phyloP scores from a whole-genome alignment of 2,888 invertebrate species.

The Pandemis heparana region DNA sequence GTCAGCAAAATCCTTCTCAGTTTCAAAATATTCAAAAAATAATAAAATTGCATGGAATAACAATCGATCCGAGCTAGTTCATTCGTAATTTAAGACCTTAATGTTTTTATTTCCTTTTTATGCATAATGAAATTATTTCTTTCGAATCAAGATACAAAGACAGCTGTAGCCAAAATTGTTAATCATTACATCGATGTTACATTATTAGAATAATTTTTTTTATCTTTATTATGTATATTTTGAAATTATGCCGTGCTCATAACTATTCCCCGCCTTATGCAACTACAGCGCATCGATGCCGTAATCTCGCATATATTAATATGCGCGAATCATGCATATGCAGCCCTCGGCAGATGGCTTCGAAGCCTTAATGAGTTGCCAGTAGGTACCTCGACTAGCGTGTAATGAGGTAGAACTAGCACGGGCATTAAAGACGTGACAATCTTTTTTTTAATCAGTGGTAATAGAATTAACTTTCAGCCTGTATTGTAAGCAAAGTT shows the following conservation, averaged over 20 bases:
- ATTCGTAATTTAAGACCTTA: too few relatives aligned
- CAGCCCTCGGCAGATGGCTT: constrained; percentile 61
- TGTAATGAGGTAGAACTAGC: constrained; percentile 36
- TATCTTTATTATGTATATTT: constrained; percentile 24
- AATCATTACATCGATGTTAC: too few relatives aligned
- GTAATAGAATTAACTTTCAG: background rate
- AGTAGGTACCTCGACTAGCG: constrained; percentile 50
- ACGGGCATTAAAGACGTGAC: too few relatives aligned
- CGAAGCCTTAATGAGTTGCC: constrained; percentile 64
- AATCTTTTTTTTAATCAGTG: background rate
- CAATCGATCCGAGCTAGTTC: too few relatives aligned
- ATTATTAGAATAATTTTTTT: too few relatives aligned
- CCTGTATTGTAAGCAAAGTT: background rate
- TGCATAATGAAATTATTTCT: too few relatives aligned
- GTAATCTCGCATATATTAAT: constrained; percentile 69
- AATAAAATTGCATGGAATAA: too few relatives aligned
- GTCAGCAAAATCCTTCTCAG: too few relatives aligned
- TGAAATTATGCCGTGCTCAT: constrained; percentile 16
- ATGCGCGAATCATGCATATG: constrained; percentile 72
- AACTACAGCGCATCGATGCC: constrained; percentile 48
- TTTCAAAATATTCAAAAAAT: too few relatives aligned
- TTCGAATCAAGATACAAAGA: too few relatives aligned
- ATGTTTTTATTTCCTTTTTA: too few relatives aligned
- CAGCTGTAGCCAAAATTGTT: too few relatives aligned
- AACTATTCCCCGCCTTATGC: constrained; percentile 30